Percentiles rank a stretch among this genome's conserved stretches.
Evolutionary conservation across 2,797 vertebrate genomes (phyloP).

Genomic region (Chromis chromis): DNA sequence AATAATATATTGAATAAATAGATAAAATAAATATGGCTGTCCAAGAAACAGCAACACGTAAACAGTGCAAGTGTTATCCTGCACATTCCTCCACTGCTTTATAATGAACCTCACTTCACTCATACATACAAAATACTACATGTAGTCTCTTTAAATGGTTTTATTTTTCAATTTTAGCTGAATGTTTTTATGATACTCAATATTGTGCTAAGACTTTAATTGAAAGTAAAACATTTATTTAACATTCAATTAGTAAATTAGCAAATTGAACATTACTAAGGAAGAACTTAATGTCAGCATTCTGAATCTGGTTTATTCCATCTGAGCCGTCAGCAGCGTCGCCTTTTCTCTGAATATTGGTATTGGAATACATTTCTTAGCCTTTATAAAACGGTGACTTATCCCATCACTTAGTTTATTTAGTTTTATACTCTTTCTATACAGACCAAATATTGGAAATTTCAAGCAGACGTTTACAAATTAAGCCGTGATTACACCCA

Average conservation of each 20-base stretch:
- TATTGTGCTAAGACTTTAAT: constrained; percentile 5
- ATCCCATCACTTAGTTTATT: neutral
- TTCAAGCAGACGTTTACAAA: constrained; percentile 7
- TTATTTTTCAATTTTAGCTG: neutral
- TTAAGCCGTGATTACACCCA: constrained; percentile 27
- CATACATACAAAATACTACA: neutral
- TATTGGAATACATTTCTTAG: neutral
- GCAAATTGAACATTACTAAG: too few relatives aligned
- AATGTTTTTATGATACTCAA: neutral
- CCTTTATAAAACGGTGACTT: neutral
- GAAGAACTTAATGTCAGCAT: too few relatives aligned
- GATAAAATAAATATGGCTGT: neutral
- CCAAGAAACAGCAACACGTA: neutral
- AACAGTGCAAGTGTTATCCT: too few relatives aligned
- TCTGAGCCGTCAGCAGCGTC: neutral
- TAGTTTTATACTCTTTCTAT: neutral
- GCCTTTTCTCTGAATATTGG: neutral
- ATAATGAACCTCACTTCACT: neutral
- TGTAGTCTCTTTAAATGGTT: constrained; percentile 6
- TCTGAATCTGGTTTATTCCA: neutral
- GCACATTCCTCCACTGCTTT: neutral
- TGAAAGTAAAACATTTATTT: neutral
- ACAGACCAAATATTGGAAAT: neutral
- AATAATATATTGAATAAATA: neutral
- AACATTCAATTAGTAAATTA: neutral